Conservation (phyloP, 2,888 invertebrate species). For the Mythimna ferrago region DNA sequence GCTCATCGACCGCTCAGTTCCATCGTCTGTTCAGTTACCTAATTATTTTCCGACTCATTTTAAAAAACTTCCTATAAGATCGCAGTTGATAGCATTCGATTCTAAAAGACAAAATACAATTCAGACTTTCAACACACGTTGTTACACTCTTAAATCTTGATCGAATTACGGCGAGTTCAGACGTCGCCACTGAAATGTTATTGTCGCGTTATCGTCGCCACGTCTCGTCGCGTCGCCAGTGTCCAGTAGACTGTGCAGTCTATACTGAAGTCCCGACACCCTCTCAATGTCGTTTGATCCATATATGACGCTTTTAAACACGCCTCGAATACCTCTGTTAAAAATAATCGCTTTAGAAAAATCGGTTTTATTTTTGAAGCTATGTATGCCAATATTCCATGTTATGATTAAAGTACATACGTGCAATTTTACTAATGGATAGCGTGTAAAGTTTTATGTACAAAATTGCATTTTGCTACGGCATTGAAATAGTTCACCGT, state of each 20-base stretch:
- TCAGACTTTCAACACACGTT: conserved; percentile 43
- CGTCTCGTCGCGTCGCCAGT: conserved; percentile 33
- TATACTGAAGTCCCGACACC: conserved; percentile 27
- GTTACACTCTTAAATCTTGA: conserved; percentile 41
- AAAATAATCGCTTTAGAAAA: conserved; percentile 37
- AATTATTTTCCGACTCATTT: background rate
- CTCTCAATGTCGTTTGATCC: conserved; percentile 22
- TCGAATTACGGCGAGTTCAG: conserved; percentile 44
- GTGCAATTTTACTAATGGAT: conserved; percentile 47
- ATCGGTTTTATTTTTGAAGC: conserved; percentile 18
- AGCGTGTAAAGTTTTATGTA: conserved; percentile 28
- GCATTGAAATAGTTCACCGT: conserved; percentile 35
- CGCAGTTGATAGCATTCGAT: background rate
- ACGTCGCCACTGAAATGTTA: conserved; percentile 45
- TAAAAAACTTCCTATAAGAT: background rate
- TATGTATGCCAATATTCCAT: conserved; percentile 25
- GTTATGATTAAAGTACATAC: conserved; percentile 21
- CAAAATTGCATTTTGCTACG: conserved; percentile 46
- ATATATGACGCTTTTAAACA: conserved; percentile 3
- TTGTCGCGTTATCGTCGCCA: conserved; percentile 43
- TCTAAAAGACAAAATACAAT: conserved; percentile 13
- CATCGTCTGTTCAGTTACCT: no score
- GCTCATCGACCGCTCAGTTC: no score
- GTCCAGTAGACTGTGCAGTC: conserved; percentile 55
- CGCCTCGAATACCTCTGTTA: background rate